A percentile compares a stretch with the other conserved stretches of the same genome.
These are phyloP conservation scores for Mastomys coucha DNA, from an alignment of 2,113 vertebrate species.

Conservation along the genomic window DNA sequence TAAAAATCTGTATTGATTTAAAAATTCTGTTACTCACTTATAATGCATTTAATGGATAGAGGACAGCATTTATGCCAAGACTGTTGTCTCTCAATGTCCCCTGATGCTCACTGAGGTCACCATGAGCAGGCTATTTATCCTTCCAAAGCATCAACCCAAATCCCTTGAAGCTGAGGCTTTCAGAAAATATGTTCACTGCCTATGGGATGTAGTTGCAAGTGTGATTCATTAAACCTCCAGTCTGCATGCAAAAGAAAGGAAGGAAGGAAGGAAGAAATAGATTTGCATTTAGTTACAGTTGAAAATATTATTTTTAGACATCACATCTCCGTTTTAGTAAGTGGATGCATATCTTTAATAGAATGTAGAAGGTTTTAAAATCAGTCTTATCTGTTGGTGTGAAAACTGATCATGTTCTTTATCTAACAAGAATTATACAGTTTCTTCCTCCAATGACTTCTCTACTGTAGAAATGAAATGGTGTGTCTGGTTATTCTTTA, in stretches of 20 bases:
- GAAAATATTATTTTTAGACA: slow-evolving; percentile 44
- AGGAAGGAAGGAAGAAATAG: not conserved
- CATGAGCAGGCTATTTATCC: slow-evolving; percentile 45
- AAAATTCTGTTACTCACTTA: slow-evolving; percentile 71
- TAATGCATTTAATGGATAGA: slow-evolving; percentile 54
- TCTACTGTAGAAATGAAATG: not conserved
- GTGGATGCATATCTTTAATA: not conserved
- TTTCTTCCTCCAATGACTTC: not conserved
- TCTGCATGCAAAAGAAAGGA: not conserved
- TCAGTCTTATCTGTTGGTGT: not conserved
- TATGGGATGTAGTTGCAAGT: slow-evolving; percentile 55
- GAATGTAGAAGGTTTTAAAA: not conserved
- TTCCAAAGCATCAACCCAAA: slow-evolving; percentile 67
- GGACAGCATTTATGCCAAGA: slow-evolving; percentile 29
- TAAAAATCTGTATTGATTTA: slow-evolving; percentile 72
- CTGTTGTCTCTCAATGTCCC: slow-evolving; percentile 50
- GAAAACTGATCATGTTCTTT: slow-evolving; percentile 16
- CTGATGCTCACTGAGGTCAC: slow-evolving; percentile 61
- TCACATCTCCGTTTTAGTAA: not conserved
- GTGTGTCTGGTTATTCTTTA: not conserved
- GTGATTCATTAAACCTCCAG: slow-evolving; percentile 34
- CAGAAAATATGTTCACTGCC: slow-evolving; percentile 60
- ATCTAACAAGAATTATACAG: not conserved
- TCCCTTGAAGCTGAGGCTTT: slow-evolving; percentile 52
- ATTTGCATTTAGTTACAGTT: slow-evolving; percentile 44